Evolutionary conservation across 2,113 vertebrate species (phyloP), one percentile per base, ranked within the genome.

Genomic region (Muntiacus reevesi): DNA sequence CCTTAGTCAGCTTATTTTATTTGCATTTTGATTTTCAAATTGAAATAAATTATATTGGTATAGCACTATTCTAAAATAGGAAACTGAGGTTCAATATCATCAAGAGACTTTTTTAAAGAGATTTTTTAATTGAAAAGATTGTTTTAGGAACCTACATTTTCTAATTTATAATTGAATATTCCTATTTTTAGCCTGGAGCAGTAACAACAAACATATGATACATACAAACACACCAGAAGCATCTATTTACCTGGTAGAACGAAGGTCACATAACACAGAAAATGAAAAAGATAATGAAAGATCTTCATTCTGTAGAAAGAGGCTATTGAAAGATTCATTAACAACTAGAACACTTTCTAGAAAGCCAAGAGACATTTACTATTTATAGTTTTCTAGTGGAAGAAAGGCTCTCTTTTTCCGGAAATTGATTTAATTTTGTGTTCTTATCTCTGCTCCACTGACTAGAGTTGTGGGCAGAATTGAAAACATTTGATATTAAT

Each of bases 311-410:
- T 92, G 74, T 40, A 87, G 87, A 87, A 89, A 82, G 57, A 85
- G 85, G 30, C 17, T 87, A 40, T 67, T 55, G 36, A 95, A 87
- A 64, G 47, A 59, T 59, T 67, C 87, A 19, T 25, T 27, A 71
- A 78, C 43, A 87, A 81, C 27, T 52, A 83, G 16, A 74, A 1
- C 23, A 54, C 57, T 93, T 91, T 94, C 62, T n/a, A 79, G 85
- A 89, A 86, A 67, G 7, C 15, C 50, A 79, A 67, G 71, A 85
- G 23, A 76, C 47, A 50, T 92, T 93, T 83, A 30, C 89, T 95
- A 96, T 97, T 98, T 97, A 97, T 97, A 98, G 59, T 90, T 95
- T 87, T 93, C 76, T 81, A 94, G 36, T 59, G 47, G 64, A 91
- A 93, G 21, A 88, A 59, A 90, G 43, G 45, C 33, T 30, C 28